Base-by-base conservation (phyloP, 2,888 invertebrate genomes). In the Cheilosia pagana region DNA sequence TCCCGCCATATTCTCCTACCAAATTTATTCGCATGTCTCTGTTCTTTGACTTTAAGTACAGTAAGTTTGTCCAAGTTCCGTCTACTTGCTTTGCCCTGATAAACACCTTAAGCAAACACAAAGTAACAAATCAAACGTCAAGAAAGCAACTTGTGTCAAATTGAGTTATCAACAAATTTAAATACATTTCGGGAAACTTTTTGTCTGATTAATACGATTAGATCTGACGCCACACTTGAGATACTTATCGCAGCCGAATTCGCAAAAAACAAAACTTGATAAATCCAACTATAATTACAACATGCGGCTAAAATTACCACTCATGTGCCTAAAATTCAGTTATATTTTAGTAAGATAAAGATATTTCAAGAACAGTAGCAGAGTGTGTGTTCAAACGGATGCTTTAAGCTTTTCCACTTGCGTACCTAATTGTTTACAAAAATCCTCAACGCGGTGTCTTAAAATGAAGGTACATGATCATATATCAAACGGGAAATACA, bases 331-430 rank as follows among this genome's bases (percentile, higher is more conserved):
- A 8, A 41, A 23, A 39, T 41, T 23, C 7, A 12, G 31, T 55
- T 35, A 35, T 55, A 31, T 35, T 59, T 41, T 8, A n/a, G 23
- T 14, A 8, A 23, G 59, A 59, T 41, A 59, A 59, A 41, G 21
- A 12, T 48, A 10, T 21, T 48, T 10, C 48, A 21, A 21, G 8
- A 48, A 48, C 8, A 31, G 10, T 21, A n/a, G 59, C n/a, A 12
- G 19, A 16, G 19, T 19, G 55, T 57, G 21, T 35, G 10, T 35
- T 35, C 21, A 19, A 35, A 12, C 31, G 31, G 31, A 31, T 19
- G 10, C 16, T 55, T 3, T 31, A 55, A 31, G 31, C 55, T 19
- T 12, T n/a, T 31, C 31, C 31, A 31, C 16, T 16, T 31, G 19
- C n/a, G 55, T 35, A 21, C 12, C 2, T 39, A 39, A 3, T n/a